Evolutionary conservation across 2,113 vertebrate genomes (phyloP).

Genomic region (Phyllostomus hastatus): DNA sequence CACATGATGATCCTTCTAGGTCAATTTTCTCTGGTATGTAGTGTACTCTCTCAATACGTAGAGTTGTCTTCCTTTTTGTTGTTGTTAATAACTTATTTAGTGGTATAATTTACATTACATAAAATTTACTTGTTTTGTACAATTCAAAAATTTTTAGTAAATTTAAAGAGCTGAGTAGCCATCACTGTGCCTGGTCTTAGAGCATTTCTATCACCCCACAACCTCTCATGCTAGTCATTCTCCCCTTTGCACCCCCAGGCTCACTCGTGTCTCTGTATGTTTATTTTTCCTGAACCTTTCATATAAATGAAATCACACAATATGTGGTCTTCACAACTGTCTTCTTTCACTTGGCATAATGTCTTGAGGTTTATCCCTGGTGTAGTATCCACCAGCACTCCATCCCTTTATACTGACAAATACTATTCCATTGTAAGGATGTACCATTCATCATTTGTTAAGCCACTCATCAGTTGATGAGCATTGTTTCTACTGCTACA

Average conservation of each 20-base stretch:
- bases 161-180: not conserved
- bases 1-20: not conserved
- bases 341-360: not conserved
- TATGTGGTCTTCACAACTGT: not conserved
- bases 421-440: not conserved
- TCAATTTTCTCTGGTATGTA: not conserved
- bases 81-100: constrained; percentile 2
- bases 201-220: not conserved
- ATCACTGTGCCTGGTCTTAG: not conserved
- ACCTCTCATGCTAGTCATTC: not conserved
- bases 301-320: not conserved
- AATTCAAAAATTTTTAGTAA: not conserved
- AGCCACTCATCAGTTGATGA: not conserved
- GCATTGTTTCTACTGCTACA: not conserved
- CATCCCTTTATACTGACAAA: not conserved
- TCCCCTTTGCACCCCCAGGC: no score
- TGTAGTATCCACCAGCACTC: not conserved
- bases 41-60: not conserved
- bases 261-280: not conserved
- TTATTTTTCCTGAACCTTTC: not conserved
- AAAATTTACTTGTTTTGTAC: not conserved
- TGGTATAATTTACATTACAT: not conserved
- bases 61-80: not conserved
- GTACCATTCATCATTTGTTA: not conserved
- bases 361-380: not conserved